phyloP scores from a whole-genome alignment of 1,140 invertebrate genomes.

The Aphaenogaster floridana region DNA sequence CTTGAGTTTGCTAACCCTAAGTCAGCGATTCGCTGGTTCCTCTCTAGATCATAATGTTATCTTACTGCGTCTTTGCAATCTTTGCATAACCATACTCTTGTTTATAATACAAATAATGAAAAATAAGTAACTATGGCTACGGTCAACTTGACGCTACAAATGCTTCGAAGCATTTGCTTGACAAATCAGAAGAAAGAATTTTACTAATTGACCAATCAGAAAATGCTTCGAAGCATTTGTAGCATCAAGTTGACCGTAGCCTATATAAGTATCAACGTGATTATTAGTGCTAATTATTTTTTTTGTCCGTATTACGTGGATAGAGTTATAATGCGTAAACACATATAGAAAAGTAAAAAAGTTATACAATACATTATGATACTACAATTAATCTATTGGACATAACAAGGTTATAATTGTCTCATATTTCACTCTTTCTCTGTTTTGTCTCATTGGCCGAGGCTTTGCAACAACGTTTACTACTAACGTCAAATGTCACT shows the following conservation, averaged over 20 bases:
- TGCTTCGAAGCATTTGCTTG: too few species aligned
- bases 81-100: background rate
- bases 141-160: too few species aligned
- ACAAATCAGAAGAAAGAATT: too few species aligned
- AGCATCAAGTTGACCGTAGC: too few species aligned
- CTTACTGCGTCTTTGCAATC: background rate
- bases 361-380: background rate
- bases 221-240: too few species aligned
- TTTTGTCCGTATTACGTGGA: background rate
- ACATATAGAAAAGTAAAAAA: background rate
- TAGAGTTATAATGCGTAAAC: background rate
- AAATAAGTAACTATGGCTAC: background rate
- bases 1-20: constrained; percentile 1
- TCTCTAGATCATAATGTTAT: constrained; percentile 19
- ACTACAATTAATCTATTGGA: background rate
- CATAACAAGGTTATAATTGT: background rate
- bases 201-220: too few species aligned
- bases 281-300: background rate
- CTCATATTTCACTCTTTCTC: background rate
- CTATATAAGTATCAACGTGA: background rate
- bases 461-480: background rate
- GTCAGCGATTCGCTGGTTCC: background rate
- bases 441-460: background rate
- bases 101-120: background rate
- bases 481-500: constrained; percentile 24